Base-by-base conservation (phyloP, 37 sponge, comb jelly and placozoan species). In the Ianthella basta region DNA sequence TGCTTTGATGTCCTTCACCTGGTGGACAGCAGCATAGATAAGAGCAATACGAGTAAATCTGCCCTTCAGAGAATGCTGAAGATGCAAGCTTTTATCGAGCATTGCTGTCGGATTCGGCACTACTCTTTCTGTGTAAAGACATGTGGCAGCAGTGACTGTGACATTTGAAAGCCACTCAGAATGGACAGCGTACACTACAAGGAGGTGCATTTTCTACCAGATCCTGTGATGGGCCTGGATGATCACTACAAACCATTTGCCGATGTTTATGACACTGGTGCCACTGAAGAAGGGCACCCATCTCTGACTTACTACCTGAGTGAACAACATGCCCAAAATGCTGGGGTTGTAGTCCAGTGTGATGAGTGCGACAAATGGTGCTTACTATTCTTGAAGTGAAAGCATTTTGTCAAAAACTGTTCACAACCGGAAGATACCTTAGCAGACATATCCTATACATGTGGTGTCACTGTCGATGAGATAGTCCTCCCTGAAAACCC, bases 291-390 rank as follows among this genome's bases (percentile, higher is more conserved):
- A 40, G 65, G 69, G 40, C 24, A 61, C 5, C 80, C 79, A 15
- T 78, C 80, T 38, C 65, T 60, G 2, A 10, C 87, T 72, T 36
- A 38, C 41, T 41, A n/a, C n/a, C n/a, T n/a, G n/a, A n/a, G n/a
- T n/a, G 79, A 72, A 59, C 59, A 68, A 25, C 87, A 80, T 87
- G 82, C 73, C 33, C 53, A 20, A 15, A 81, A 80, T 87, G 60
- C 57, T 24, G 60, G 50, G 16, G 72, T 70, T 20, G 38, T 86
- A 2, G 34, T 81, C 37, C 82, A 80, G 61, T 69, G 80, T 72
- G 82, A 87, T 56, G 82, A 87, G 59, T 87, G 81, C 32, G 25
- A 55, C 59, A 87, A 72, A 73, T 81, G 87, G 82, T 33, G 87
- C n/a, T 33, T 87, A 36, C 56, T 81, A 3, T 87, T 69, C 54